Evolutionary conservation across 2,888 invertebrate genomes (phyloP).

Genomic region (Leptinotarsa rubiginosa): DNA sequence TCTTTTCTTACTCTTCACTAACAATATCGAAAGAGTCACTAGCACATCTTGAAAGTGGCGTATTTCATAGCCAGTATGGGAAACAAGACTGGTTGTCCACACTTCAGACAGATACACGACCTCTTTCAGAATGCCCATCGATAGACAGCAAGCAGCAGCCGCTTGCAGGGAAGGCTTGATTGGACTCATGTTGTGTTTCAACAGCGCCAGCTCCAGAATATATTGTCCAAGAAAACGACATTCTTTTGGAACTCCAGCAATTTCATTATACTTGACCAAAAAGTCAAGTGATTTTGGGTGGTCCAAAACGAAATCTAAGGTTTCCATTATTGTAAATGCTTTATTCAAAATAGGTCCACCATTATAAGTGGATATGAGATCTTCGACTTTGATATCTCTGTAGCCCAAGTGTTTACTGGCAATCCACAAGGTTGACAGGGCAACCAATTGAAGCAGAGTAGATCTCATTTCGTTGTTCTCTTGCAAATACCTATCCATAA

Average conservation of each 20-base stretch:
- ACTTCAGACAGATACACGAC: slow-evolving; percentile 65
- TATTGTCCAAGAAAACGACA: slow-evolving; percentile 78
- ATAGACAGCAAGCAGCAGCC: slow-evolving; percentile 82
- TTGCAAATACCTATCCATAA: not conserved
- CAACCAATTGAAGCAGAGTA: not conserved
- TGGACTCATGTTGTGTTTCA: slow-evolving; percentile 84
- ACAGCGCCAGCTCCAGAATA: slow-evolving; percentile 84
- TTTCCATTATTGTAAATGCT: not conserved
- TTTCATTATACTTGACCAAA: not conserved
- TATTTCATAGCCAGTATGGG: slow-evolving; percentile 82
- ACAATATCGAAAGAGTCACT: slow-evolving; percentile 77
- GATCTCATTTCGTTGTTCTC: not conserved
- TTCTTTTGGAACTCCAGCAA: slow-evolving; percentile 44
- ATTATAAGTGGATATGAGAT: not conserved
- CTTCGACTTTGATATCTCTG: not conserved
- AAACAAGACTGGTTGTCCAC: slow-evolving; percentile 81
- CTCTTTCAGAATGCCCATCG: slow-evolving; percentile 71
- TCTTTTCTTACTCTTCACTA: slow-evolving; percentile 69
- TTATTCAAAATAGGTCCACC: not conserved
- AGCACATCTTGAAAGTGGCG: slow-evolving; percentile 78
- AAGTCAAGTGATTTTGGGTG: not conserved
- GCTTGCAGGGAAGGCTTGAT: slow-evolving; percentile 87
- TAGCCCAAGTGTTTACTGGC: not conserved
- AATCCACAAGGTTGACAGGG: not conserved
- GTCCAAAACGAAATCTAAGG: not conserved